These are phyloP conservation scores for Machimus atricapillus DNA, from an alignment of 2,888 invertebrate genomes.

Conservation along the genomic window DNA sequence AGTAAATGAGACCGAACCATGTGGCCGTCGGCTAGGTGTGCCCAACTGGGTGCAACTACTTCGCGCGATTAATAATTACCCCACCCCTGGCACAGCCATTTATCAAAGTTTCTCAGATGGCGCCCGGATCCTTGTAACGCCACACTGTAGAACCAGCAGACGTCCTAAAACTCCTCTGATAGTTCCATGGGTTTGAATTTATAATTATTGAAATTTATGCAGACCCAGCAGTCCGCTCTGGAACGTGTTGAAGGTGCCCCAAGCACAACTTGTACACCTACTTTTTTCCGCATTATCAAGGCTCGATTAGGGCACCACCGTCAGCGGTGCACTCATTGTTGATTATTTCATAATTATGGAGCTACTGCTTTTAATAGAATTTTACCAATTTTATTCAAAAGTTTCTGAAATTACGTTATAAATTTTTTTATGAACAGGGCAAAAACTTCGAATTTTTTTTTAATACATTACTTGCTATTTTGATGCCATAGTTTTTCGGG, in stretches of 20 bases:
- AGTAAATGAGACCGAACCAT: background rate
- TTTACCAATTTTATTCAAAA: no score
- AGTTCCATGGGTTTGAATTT: background rate
- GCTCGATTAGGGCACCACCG: background rate
- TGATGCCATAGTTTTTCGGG: no score
- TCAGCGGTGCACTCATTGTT: background rate
- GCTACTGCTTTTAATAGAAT: background rate
- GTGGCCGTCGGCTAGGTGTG: background rate
- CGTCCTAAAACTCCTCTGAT: background rate
- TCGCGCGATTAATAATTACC: conserved; percentile 31
- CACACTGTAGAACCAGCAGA: background rate
- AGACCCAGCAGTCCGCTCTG: background rate
- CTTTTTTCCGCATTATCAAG: background rate
- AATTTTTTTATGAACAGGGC: background rate
- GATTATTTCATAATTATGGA: background rate
- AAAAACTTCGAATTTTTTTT: no score
- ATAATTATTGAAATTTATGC: background rate
- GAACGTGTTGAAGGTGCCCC: background rate
- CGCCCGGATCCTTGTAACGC: background rate
- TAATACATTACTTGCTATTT: no score
- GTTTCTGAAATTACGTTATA: background rate
- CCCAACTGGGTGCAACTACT: background rate
- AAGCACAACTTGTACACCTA: background rate
- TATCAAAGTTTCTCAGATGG: conserved; percentile 27
- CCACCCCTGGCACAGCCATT: background rate